These are phyloP conservation scores for Amaurobius ferox DNA, from an alignment of 2,888 invertebrate species.

Conservation along the genomic window DNA sequence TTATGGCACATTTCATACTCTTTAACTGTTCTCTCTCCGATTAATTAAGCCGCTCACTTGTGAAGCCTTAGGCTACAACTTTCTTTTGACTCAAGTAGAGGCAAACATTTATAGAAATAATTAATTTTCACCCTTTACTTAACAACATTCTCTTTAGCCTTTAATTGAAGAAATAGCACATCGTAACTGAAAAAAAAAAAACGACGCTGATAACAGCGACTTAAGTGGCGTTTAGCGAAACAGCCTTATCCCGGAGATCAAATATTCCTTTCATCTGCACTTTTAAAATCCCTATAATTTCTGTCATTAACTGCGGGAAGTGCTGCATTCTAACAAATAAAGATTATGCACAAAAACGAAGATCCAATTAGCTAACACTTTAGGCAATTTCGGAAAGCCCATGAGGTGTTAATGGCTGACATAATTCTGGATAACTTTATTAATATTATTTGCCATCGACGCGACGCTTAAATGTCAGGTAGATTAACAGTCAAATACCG, in stretches of 20 bases:
- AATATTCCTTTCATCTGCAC: slow-evolving; percentile 18
- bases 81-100: background rate
- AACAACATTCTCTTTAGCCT: slow-evolving; percentile 27
- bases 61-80: background rate
- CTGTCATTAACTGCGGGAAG: slow-evolving; percentile 41
- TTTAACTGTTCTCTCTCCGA: background rate
- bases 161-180: slow-evolving; percentile 13
- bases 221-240: slow-evolving; percentile 48
- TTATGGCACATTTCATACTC: background rate
- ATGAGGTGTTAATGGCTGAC: slow-evolving; percentile 46
- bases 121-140: slow-evolving; percentile 39
- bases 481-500: slow-evolving; percentile 35
- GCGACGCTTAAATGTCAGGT: slow-evolving; percentile 54
- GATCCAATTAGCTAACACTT: slow-evolving; percentile 63
- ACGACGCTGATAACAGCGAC: slow-evolving; percentile 28
- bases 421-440: slow-evolving; percentile 59
- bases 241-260: background rate
- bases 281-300: slow-evolving; percentile 56
- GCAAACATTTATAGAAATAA: slow-evolving; percentile 41
- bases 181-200: slow-evolving; percentile 13
- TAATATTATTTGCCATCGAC: slow-evolving; percentile 65
- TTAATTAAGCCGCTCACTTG: background rate
- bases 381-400: slow-evolving; percentile 42
- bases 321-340: slow-evolving; percentile 51
- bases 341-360: slow-evolving; percentile 63